Conservation (phyloP, 2,888 invertebrate species). For the Seira musarum region DNA sequence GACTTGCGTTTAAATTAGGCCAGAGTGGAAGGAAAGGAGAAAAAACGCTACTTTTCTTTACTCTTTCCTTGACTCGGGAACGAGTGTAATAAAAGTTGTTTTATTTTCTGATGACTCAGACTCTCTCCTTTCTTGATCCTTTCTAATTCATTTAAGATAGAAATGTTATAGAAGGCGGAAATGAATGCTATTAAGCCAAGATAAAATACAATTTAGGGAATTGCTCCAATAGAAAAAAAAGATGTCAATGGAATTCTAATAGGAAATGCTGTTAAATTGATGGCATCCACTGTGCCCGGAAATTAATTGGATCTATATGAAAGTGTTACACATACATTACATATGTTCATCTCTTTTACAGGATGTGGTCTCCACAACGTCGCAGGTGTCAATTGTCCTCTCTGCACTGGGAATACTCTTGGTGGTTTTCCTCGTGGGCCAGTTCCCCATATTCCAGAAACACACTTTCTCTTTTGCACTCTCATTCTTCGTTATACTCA, state of each 20-base stretch:
- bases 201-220: conserved; percentile 40
- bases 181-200: conserved; percentile 25
- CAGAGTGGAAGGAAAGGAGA: too few relatives aligned
- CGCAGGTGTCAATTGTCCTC: conserved; percentile 65
- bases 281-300: background rate
- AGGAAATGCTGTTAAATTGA: background rate
- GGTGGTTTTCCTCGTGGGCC: conserved; percentile 48
- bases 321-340: conserved; percentile 18
- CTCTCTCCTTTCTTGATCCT: background rate
- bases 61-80: background rate
- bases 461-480: conserved; percentile 78
- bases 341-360: conserved; percentile 38
- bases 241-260: conserved; percentile 4
- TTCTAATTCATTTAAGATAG: background rate
- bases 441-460: conserved; percentile 75
- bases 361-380: conserved; percentile 67
- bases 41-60: too few relatives aligned
- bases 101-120: background rate
- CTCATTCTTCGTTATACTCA: conserved; percentile 77
- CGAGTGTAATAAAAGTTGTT: background rate
- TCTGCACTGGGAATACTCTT: conserved; percentile 66
- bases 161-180: conserved; percentile 1
- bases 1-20: background rate
- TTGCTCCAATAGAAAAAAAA: conserved; percentile 18
- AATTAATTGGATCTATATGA: conserved; percentile 30